Percentiles rank a stretch among this genome's conserved stretches.
phyloP scores from a whole-genome alignment of 2,113 vertebrate genomes.

The Aythya baeri region DNA sequence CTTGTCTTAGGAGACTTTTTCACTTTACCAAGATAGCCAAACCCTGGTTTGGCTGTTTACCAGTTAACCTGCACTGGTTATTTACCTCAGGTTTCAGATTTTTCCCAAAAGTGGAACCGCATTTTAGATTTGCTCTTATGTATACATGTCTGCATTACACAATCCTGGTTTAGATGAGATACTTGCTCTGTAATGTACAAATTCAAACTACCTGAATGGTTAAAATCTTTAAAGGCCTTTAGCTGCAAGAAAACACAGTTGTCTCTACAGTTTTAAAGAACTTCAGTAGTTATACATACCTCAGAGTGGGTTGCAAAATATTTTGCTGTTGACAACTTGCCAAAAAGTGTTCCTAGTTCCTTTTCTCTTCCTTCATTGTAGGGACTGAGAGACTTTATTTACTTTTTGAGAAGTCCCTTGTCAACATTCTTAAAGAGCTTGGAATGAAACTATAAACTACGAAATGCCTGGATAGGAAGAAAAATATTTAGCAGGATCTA shows the following conservation, averaged over 20 bases:
- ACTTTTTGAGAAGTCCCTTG: background rate
- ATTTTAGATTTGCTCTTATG: background rate
- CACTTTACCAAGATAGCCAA: background rate
- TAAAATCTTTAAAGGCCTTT: background rate
- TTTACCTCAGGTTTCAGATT: background rate
- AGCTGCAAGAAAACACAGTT: background rate
- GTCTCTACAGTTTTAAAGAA: background rate
- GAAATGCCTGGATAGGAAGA: background rate
- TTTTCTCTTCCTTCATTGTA: background rate
- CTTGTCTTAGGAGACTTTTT: background rate
- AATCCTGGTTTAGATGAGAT: background rate
- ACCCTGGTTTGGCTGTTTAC: background rate
- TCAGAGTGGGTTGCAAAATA: background rate
- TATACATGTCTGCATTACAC: background rate
- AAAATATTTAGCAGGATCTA: background rate
- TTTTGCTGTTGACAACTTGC: background rate
- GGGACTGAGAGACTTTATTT: background rate
- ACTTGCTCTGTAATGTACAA: background rate
- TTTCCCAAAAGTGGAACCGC: background rate
- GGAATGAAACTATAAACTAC: background rate
- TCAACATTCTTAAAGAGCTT: slow-evolving; percentile 5
- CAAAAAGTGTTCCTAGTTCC: background rate
- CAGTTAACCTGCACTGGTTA: background rate
- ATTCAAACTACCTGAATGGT: background rate
- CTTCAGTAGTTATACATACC: background rate